Percentiles rank a stretch among this genome's conserved stretches.
phyloP scores from a whole-genome alignment of 2,113 vertebrate species.

The Paramormyrops kingsleyae region DNA sequence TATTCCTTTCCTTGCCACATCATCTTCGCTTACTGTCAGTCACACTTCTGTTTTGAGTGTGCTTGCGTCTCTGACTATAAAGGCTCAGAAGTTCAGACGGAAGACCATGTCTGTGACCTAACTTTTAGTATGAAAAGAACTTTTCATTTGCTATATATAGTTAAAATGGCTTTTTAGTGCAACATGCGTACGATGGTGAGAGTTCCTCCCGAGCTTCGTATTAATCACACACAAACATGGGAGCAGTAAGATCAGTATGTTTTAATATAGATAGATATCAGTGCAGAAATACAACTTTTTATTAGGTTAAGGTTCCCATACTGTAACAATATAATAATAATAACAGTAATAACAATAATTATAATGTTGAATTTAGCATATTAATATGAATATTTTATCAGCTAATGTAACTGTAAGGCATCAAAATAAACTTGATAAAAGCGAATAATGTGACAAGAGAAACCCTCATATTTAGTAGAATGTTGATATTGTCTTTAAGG shows the following conservation, averaged over 20 bases:
- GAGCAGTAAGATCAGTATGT: conserved; percentile 77
- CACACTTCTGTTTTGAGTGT: not conserved
- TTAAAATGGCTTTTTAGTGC: conserved; percentile 46
- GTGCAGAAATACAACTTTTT: conserved; percentile 97
- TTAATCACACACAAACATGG: conserved; percentile 52
- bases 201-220: conserved; percentile 38
- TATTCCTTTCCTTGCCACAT: not conserved
- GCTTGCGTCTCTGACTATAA: not conserved
- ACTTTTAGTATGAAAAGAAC: not conserved
- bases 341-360: conserved; percentile 46
- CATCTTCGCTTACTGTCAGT: not conserved
- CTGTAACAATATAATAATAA: conserved; percentile 64
- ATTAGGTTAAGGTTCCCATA: conserved; percentile 81
- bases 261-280: conserved; percentile 89
- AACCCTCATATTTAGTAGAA: conserved; percentile 65
- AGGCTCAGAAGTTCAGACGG: not conserved
- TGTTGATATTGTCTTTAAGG: conserved; percentile 67
- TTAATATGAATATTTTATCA: conserved; percentile 69
- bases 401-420: conserved; percentile 73
- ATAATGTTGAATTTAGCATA: conserved; percentile 69
- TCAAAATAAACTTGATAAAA: conserved; percentile 35
- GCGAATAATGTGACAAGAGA: conserved; percentile 42
- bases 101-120: not conserved
- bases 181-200: conserved; percentile 11
- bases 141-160: conserved; percentile 50